These are phyloP conservation scores for Phyllotis vaccarum DNA, from an alignment of 2,797 vertebrate species.

Conservation along the genomic window DNA sequence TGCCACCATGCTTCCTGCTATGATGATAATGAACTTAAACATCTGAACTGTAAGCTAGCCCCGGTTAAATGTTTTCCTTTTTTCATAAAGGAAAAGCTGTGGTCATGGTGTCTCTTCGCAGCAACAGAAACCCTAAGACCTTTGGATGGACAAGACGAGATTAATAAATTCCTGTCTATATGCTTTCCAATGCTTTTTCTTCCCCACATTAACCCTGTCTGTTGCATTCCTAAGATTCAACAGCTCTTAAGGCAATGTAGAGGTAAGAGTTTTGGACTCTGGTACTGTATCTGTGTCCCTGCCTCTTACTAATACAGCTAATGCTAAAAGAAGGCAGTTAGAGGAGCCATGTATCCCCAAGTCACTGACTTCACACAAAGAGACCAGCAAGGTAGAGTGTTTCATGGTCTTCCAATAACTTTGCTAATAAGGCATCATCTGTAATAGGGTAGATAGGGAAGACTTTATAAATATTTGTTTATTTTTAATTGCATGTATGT, in stretches of 20 bases:
- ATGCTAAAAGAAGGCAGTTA: neutral
- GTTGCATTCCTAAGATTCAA: neutral
- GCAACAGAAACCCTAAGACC: neutral
- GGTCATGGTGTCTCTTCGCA: neutral
- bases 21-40: neutral
- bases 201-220: neutral
- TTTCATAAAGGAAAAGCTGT: no score
- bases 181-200: neutral
- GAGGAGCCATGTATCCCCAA: neutral
- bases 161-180: neutral
- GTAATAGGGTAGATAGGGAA: neutral
- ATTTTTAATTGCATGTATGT: neutral
- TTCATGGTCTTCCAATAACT: neutral
- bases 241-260: neutral
- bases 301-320: neutral
- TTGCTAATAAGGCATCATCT: neutral
- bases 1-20: neutral
- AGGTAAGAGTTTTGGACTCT: constrained; percentile 24
- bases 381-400: neutral
- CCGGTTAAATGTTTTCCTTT: neutral
- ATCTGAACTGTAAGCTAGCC: neutral
- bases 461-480: neutral
- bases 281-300: neutral
- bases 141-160: neutral
- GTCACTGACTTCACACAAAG: neutral